These are phyloP conservation scores for Drosophila borborema DNA, from an alignment of 2,888 invertebrate species.

Conservation along the genomic window DNA sequence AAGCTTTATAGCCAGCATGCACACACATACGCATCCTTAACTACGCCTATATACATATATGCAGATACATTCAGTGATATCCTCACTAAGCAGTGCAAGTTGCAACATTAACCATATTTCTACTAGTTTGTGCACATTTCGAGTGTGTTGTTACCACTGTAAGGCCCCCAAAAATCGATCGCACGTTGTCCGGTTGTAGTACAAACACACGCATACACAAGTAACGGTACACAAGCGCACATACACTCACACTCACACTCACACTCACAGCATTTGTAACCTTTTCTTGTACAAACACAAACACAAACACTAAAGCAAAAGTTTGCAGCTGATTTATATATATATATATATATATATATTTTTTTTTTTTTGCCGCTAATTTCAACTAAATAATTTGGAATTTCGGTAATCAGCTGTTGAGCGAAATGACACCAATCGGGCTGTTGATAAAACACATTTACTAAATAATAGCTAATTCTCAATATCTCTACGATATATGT, in stretches of 20 bases:
- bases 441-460: neutral
- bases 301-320: conserved; percentile 36
- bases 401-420: conserved; percentile 46
- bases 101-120: conserved; percentile 1
- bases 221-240: conserved; percentile 8
- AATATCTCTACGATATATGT: neutral
- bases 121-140: conserved; percentile 1
- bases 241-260: conserved; percentile 8
- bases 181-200: conserved; percentile 56
- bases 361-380: conserved; percentile 43
- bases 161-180: conserved; percentile 70
- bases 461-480: conserved; percentile 14
- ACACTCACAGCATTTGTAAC: conserved; percentile 16
- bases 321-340: conserved; percentile 58
- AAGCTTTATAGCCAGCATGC: conserved; percentile 30
- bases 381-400: conserved; percentile 35
- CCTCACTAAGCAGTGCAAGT: neutral
- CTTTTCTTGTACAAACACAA: conserved; percentile 17
- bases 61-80: neutral
- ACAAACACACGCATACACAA: conserved; percentile 45
- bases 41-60: neutral
- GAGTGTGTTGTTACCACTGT: conserved; percentile 38
- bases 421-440: conserved; percentile 16
- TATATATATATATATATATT: no score
- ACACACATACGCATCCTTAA: conserved; percentile 5